Base-by-base conservation (phyloP, 2,888 invertebrate species). In the Diogma glabrata region DNA sequence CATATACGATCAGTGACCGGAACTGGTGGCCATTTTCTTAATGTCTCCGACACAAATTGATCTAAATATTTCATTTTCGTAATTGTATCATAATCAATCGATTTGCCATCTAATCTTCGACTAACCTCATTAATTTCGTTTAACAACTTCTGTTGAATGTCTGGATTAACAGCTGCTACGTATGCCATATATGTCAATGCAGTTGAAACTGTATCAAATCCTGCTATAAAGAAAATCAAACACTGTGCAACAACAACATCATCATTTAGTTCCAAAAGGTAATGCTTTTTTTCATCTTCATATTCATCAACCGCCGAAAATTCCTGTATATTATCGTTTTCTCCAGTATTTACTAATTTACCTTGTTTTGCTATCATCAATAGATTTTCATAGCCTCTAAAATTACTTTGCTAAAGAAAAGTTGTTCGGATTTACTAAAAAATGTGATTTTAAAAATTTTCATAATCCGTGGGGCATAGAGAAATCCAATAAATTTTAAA, bases 61-160 rank as follows among this genome's bases (percentile, higher is more conserved):
- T 81, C 81, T 69, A 81, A 60, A 53, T 81, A 81, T 45, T 71
- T 71, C 77, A 81, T 75, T 36, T 67, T 70, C 57, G 75, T 71
- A 1, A 81, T 63, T 1, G 70, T 69, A 28, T 74, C 76, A 55
- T 77, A 81, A 5, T 72, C 63, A 3, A 71, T 67, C 17, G 74
- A 71, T 17, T 64, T 69, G n/a, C n/a, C n/a, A n/a, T n/a, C n/a
- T n/a, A n/a, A n/a, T n/a, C n/a, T n/a, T n/a, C n/a, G n/a, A n/a
- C n/a, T n/a, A n/a, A n/a, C n/a, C n/a, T n/a, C n/a, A n/a, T n/a
- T n/a, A 24, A 82, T 75, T 66, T 82, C 81, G 38, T 71, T 58
- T 2, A 67, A 68, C 1, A 82, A 63, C 49, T 62, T 72, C 3
- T 72, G 67, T 61, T 81, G 81, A 1, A 77, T 62, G 0, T 80